Evolutionary conservation across 2,113 vertebrate genomes (phyloP), one percentile per base, ranked within the genome.

Genomic region (Apeltes quadracus): DNA sequence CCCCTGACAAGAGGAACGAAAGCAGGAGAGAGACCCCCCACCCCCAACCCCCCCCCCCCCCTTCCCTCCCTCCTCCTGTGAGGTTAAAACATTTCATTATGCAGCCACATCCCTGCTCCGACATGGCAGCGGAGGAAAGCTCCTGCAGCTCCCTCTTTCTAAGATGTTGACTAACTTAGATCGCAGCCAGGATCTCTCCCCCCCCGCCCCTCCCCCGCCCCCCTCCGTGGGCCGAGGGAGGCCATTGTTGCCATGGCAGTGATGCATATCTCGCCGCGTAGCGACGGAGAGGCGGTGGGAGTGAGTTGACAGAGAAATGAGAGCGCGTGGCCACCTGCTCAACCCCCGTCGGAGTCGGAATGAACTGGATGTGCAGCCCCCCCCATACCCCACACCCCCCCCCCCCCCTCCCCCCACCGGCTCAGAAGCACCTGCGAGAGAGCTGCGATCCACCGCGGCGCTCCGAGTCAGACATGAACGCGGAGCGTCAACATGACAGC

Each of bases 21-120:
- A 73, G 48, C 43, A 83, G 69, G 78, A 58, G 61, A 65, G 62
- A 72, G n/a, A n/a, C n/a, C n/a, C n/a, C n/a, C n/a, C n/a, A n/a
- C n/a, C n/a, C n/a, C n/a, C n/a, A n/a, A 6, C 16, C 16, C 3
- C 38, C 14, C 43, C 41, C 56, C 23, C n/a, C 38, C 62, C 54
- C 61, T 78, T 54, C 69, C 74, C 73, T 66, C 69, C 72, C 54
- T 69, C 61, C 32, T 7, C 70, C 75, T 58, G 70, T 7, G 56
- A 90, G 85, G 84, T 92, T 88, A 83, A 91, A 87, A 74, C 68
- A 73, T 84, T 87, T 84, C 59, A 75, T 83, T 69, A 87, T 66
- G 80, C 51, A 62, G 73, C 76, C 80, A 58, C 44, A 81, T 84
- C 77, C 82, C 39, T 12, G 38, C 76, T 69, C 41, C 51, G 58